These are phyloP conservation scores for Nothobranchius kuhntae DNA, from an alignment of 2,113 vertebrate genomes.

Conservation along the genomic window DNA sequence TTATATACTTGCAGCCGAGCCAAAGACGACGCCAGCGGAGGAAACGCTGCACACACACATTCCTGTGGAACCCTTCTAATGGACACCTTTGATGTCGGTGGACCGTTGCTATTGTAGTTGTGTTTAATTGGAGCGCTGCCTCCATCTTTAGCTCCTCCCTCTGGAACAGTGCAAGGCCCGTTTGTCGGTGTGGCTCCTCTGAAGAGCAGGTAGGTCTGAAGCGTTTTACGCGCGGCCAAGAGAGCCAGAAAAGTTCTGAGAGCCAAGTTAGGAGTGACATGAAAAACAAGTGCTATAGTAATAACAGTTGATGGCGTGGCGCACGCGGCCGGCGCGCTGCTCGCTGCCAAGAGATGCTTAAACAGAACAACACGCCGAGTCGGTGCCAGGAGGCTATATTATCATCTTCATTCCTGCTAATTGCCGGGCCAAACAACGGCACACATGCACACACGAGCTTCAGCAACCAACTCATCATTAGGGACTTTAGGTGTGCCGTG, in stretches of 20 bases:
- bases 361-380: slow-evolving; percentile 61
- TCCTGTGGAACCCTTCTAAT: no score
- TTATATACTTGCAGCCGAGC: slow-evolving; percentile 10
- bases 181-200: not conserved
- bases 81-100: no score
- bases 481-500: slow-evolving; percentile 46
- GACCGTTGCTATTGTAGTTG: no score
- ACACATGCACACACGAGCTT: slow-evolving; percentile 49
- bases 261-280: slow-evolving; percentile 5
- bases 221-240: not conserved
- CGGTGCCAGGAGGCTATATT: slow-evolving; percentile 55
- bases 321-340: slow-evolving; percentile 8
- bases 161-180: not conserved
- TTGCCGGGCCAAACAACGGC: slow-evolving; percentile 61
- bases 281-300: slow-evolving; percentile 16
- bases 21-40: slow-evolving; percentile 14
- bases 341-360: slow-evolving; percentile 56
- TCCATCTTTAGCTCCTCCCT: no score
- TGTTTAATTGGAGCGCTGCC: no score
- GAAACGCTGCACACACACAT: not conserved
- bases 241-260: not conserved
- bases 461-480: slow-evolving; percentile 57
- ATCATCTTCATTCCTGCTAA: slow-evolving; percentile 62
- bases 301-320: slow-evolving; percentile 9
- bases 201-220: not conserved